A percentile compares a stretch with the other conserved stretches of the same genome.
These are phyloP conservation scores for Chlorodrepanis virens DNA, from an alignment of 2,113 vertebrate species.

Conservation along the genomic window DNA sequence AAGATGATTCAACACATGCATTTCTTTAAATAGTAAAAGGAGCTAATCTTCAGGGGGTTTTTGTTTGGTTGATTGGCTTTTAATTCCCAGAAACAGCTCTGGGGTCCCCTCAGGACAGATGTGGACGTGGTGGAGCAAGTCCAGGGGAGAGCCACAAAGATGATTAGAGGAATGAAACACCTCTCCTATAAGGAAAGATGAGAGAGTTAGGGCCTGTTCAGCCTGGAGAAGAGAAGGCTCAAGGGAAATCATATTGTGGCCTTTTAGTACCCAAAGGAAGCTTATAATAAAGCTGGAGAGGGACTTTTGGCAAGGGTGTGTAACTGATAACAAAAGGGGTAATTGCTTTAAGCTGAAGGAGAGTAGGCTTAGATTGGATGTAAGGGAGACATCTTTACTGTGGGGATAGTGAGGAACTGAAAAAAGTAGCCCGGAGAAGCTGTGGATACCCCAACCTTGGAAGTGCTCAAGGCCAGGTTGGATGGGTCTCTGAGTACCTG, in stretches of 20 bases:
- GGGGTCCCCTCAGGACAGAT: rapidly evolving
- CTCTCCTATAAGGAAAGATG: background rate
- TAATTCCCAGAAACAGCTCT: background rate
- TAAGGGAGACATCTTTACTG: background rate
- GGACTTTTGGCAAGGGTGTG: background rate
- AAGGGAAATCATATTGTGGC: background rate
- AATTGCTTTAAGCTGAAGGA: background rate
- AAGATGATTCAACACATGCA: background rate
- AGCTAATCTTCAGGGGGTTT: background rate
- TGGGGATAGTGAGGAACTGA: background rate
- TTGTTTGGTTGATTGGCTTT: background rate
- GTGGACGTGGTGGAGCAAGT: background rate
- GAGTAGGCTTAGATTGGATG: background rate
- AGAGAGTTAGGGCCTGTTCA: background rate
- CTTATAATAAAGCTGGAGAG: background rate
- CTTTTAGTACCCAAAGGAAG: background rate
- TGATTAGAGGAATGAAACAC: background rate
- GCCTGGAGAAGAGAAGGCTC: background rate
- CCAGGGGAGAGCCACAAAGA: background rate
- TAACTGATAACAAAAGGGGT: background rate
- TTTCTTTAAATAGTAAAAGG: background rate
- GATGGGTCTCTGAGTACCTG: background rate
- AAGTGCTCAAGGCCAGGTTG: background rate
- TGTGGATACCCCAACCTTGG: background rate
- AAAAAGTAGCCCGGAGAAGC: background rate